These are phyloP conservation scores for Cavia porcellus DNA, from an alignment of 2,113 vertebrate species.

Conservation along the genomic window DNA sequence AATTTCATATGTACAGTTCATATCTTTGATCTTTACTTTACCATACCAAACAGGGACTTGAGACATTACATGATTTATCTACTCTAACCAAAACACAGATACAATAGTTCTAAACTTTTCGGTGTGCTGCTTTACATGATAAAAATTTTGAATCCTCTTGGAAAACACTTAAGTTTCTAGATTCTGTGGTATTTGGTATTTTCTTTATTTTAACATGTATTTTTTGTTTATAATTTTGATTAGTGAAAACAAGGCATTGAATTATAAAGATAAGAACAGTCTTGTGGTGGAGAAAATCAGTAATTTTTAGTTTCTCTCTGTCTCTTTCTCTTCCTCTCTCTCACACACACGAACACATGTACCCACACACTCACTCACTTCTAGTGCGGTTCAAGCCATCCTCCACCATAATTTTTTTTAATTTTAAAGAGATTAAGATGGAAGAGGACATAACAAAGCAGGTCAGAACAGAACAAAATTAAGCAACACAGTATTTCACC, in stretches of 20 bases:
- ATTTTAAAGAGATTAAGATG: too few relatives aligned
- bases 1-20: not conserved
- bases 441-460: too few relatives aligned
- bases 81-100: not conserved
- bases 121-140: not conserved
- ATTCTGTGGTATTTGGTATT: constrained; percentile 17
- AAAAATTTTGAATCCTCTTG: not conserved
- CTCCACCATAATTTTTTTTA: not conserved
- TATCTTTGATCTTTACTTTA: not conserved
- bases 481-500: too few relatives aligned
- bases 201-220: constrained; percentile 30
- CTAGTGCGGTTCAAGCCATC: not conserved
- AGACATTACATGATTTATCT: not conserved
- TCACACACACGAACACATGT: not conserved
- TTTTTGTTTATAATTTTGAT: not conserved
- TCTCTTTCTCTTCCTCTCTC: not conserved
- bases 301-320: not conserved
- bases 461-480: too few relatives aligned
- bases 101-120: not conserved
- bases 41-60: not conserved
- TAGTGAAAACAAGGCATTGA: not conserved
- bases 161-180: not conserved
- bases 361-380: not conserved
- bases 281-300: not conserved
- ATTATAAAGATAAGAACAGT: not conserved